Evolutionary conservation across 2,113 vertebrate genomes (phyloP), one percentile per base, ranked within the genome.

Genomic region (Clarias gariepinus): DNA sequence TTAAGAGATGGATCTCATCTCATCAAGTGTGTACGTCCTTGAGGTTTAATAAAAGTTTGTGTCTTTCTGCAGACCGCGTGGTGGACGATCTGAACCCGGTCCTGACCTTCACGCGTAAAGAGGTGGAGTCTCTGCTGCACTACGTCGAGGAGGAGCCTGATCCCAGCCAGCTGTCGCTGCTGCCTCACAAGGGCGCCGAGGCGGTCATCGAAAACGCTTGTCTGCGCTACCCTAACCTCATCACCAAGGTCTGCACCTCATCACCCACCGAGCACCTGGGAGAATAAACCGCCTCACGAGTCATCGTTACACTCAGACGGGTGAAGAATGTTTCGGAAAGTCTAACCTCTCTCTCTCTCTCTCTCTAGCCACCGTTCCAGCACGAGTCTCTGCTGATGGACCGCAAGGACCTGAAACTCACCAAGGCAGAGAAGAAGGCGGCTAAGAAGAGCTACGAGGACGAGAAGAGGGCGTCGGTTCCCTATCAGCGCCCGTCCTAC

Each of bases 401-500:
- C 92, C 96, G 97, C 53, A 98, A 98, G 92, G 98, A 99, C 89
- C 96, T 97, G 68, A 99, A 98, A 93, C 93, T 99, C 90, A 99
- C 98, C 90, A 97, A 98, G 95, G 98, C 98, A 74, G 98, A 99
- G 94, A 99, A 99, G 93, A 97, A 97, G 92, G 98, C 98, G 9
- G 98, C 98, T 76, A 99, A 99, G 93, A 99, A 99, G 88, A 96
- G 98, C 93, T 99, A 99, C 0, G 98, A 99, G 93, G 98, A 99
- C 85, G 98, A 99, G 92, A 99, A 99, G 83, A 96, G 98, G 86
- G 98, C 98, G 0, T 99, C 97, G 1, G 96, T 99, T 85, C 98
- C 98, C 6, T 99, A 99, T 87, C 96, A 97, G 28, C 96, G 98
- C 28, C 98, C 98, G 0, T 99, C 98, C 0, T 99, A 99, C 7